A percentile compares a stretch with the other conserved stretches of the same genome.
Evolutionary conservation across 2,797 vertebrate genomes (phyloP).

Genomic region (Brotula barbata): DNA sequence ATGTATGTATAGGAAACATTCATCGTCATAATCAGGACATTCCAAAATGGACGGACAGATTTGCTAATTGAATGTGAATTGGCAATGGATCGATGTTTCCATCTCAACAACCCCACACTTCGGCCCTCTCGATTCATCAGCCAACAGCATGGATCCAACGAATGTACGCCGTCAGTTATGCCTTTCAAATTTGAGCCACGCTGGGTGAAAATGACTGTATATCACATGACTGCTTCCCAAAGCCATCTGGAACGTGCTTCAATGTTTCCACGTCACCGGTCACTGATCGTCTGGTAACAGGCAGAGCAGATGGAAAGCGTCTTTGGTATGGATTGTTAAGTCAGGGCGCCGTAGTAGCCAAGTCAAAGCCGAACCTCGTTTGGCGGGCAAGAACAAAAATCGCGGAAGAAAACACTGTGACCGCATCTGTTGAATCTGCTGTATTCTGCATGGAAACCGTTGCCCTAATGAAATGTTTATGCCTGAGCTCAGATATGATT

Average conservation of each 20-base stretch:
- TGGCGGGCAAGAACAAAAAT: conserved; percentile 16
- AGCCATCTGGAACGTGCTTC: conserved; percentile 26
- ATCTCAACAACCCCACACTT: conserved; percentile 1
- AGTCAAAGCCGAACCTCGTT: conserved; percentile 18
- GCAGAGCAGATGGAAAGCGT: conserved; percentile 8
- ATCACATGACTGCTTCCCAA: conserved; percentile 21
- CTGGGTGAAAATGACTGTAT: conserved; percentile 29
- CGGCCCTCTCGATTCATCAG: conserved; percentile 38
- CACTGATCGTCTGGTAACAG: conserved; percentile 15
- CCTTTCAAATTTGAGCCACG: conserved; percentile 29
- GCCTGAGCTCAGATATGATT: conserved; percentile 5
- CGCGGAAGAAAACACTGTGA: no score
- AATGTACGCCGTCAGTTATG: conserved; percentile 16
- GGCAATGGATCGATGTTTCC: background rate
- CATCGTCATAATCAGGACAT: background rate
- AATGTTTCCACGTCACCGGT: conserved; percentile 15
- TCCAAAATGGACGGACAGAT: background rate
- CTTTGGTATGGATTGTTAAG: conserved; percentile 28
- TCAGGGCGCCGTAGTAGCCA: conserved; percentile 11
- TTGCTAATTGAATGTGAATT: conserved; percentile 11
- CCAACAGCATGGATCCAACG: conserved; percentile 17
- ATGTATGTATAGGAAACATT: background rate
- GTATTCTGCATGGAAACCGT: conserved; percentile 10
- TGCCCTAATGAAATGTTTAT: no score
- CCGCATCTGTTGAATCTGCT: background rate